These are phyloP conservation scores for Scaptomyza polygonia DNA, from an alignment of 2,888 invertebrate species.

Conservation along the genomic window DNA sequence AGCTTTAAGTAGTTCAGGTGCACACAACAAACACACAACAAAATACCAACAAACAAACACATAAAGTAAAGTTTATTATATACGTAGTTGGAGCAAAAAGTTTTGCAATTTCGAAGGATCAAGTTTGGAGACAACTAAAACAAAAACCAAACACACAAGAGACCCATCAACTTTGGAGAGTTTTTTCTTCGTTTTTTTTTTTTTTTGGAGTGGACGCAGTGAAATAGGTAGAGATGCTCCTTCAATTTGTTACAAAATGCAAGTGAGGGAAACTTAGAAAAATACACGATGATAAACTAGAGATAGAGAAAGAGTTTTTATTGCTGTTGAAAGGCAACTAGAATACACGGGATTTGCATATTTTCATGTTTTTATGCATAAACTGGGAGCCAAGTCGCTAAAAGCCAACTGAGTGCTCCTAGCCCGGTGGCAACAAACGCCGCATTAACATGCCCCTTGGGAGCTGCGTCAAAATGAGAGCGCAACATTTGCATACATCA, in stretches of 20 bases:
- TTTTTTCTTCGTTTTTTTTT: slow-evolving; percentile 1
- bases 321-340: slow-evolving; percentile 9
- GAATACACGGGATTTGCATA: slow-evolving; percentile 65
- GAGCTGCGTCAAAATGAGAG: slow-evolving; percentile 62
- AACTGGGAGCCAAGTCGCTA: slow-evolving; percentile 53
- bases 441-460: slow-evolving; percentile 69
- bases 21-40: slow-evolving; percentile 11
- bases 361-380: slow-evolving; percentile 63
- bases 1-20: slow-evolving; percentile 33
- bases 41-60: not conserved
- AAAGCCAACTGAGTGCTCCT: slow-evolving; percentile 64
- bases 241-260: slow-evolving; percentile 10
- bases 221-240: not conserved
- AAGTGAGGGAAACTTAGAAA: slow-evolving; percentile 24
- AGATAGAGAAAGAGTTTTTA: slow-evolving; percentile 15
- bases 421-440: slow-evolving; percentile 54
- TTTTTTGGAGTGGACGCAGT: not conserved
- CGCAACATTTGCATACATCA: slow-evolving; percentile 59
- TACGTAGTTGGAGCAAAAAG: slow-evolving; percentile 38
- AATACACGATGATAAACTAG: slow-evolving; percentile 32
- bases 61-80: slow-evolving; percentile 41
- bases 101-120: slow-evolving; percentile 57
- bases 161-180: slow-evolving; percentile 39
- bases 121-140: slow-evolving; percentile 48
- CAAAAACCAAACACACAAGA: slow-evolving; percentile 46